Percentiles rank a stretch among this genome's conserved stretches.
phyloP scores from a whole-genome alignment of 53 echinoderm and acorn worm genomes.

The Echinometra lucunter region DNA sequence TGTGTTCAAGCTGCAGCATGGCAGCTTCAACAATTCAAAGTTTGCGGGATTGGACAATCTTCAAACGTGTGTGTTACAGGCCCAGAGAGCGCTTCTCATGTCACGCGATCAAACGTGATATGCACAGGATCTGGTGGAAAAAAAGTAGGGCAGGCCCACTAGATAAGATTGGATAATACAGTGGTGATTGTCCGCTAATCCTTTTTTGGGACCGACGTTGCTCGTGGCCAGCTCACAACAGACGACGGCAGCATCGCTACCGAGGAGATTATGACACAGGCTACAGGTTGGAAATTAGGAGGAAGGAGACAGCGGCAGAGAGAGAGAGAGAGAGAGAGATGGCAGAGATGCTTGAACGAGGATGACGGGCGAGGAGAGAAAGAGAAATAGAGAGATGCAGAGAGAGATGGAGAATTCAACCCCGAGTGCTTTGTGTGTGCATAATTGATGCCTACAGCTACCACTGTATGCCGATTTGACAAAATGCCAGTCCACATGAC shows the following conservation, averaged over 20 bases:
- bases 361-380: not conserved
- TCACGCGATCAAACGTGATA: constrained; percentile 41
- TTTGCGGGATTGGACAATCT: constrained; percentile 35
- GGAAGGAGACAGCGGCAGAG: not conserved
- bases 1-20: not conserved
- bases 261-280: constrained; percentile 23
- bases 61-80: constrained; percentile 32
- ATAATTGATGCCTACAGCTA: constrained; percentile 70
- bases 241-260: not conserved
- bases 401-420: constrained; percentile 52
- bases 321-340: not conserved
- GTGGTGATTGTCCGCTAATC: constrained; percentile 40
- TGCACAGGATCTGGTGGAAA: not conserved
- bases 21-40: constrained; percentile 8
- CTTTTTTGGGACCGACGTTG: not conserved
- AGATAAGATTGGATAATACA: constrained; percentile 47
- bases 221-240: constrained; percentile 26
- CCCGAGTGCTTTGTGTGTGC: constrained; percentile 68
- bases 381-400: not conserved
- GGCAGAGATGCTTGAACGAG: not conserved
- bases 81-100: not conserved
- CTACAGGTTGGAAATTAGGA: constrained; percentile 59
- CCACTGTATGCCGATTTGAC: constrained; percentile 60
- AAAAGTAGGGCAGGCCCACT: constrained; percentile 22
- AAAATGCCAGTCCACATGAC: constrained; percentile 65